These are phyloP conservation scores for Neoseiulus cucumeris DNA, from an alignment of 1,140 invertebrate species.

Conservation along the genomic window DNA sequence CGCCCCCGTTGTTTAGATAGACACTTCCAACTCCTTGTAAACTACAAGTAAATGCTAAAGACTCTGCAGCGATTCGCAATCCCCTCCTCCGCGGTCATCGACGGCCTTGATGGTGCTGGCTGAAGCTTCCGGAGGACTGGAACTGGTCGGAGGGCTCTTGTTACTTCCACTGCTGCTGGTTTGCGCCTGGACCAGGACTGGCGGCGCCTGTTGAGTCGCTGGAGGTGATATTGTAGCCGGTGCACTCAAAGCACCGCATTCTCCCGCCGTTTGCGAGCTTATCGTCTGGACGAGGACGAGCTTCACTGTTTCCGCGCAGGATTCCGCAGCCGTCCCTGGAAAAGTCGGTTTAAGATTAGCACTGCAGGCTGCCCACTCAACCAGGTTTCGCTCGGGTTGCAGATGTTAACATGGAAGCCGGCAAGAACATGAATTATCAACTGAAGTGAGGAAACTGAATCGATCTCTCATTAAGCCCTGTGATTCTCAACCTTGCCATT, in stretches of 20 bases:
- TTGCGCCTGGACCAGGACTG: neutral
- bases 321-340: neutral
- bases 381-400: too few relatives aligned
- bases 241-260: neutral
- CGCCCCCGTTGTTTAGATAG: neutral
- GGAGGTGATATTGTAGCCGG: neutral
- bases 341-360: too few relatives aligned
- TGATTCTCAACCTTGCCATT: too few relatives aligned
- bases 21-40: constrained; percentile 11
- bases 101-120: neutral
- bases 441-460: too few relatives aligned
- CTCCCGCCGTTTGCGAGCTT: neutral
- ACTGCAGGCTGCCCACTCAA: too few relatives aligned
- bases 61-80: constrained; percentile 9
- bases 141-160: neutral
- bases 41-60: constrained; percentile 12
- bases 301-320: neutral
- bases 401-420: too few relatives aligned
- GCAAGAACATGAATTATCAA: too few relatives aligned
- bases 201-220: neutral
- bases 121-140: neutral
- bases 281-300: neutral
- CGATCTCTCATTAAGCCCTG: too few relatives aligned
- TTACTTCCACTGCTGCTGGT: neutral
- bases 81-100: constrained; percentile 10